Evolutionary conservation across 2,888 invertebrate genomes (phyloP).

Genomic region (Maniola hyperantus): DNA sequence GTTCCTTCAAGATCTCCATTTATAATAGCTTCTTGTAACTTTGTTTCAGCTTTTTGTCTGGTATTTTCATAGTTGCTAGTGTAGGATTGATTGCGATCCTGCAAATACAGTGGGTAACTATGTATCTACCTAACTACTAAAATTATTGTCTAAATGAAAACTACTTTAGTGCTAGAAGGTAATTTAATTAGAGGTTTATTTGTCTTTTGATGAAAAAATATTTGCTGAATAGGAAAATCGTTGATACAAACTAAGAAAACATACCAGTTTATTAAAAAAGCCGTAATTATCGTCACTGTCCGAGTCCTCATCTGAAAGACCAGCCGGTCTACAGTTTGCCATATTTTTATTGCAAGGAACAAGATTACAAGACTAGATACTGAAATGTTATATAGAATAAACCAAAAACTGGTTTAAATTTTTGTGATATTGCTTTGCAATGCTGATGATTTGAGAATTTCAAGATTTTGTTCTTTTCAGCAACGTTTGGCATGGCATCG

Average conservation of each 20-base stretch:
- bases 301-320: conserved; percentile 69
- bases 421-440: no score
- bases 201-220: neutral
- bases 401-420: neutral
- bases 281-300: conserved; percentile 71
- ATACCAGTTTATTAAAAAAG: conserved; percentile 67
- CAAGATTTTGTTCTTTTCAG: no score
- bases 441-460: no score
- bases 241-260: conserved; percentile 23
- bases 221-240: neutral
- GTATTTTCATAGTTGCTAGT: conserved; percentile 44
- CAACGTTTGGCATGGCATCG: no score
- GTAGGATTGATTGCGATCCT: conserved; percentile 22
- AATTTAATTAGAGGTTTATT: neutral
- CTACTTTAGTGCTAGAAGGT: no score
- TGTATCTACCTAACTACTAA: no score
- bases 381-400: neutral
- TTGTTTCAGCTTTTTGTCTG: conserved; percentile 61
- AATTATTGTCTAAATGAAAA: neutral
- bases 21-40: conserved; percentile 68
- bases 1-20: conserved; percentile 63
- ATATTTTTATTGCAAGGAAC: conserved; percentile 19
- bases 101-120: conserved; percentile 16
- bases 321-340: conserved; percentile 62
- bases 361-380: neutral